Percentiles rank a stretch among this genome's conserved stretches.
These are phyloP conservation scores for Leptodactylus fuscus DNA, from an alignment of 2,113 vertebrate genomes.

Conservation along the genomic window DNA sequence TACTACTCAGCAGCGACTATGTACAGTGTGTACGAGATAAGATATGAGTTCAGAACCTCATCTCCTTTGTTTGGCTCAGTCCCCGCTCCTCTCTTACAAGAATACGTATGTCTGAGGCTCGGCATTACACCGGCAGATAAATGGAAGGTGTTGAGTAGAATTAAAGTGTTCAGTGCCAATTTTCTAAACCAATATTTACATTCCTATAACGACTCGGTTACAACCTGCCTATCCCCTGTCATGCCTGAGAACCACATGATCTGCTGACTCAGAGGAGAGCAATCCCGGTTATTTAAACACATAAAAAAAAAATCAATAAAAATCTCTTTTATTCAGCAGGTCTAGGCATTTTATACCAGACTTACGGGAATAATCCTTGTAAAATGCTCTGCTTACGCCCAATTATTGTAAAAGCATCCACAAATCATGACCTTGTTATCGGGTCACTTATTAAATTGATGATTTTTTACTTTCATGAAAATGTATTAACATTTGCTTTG, in stretches of 20 bases:
- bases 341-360: neutral
- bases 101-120: neutral
- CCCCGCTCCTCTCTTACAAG: neutral
- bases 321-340: slow-evolving; percentile 30
- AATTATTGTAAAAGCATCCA: neutral
- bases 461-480: neutral
- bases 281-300: slow-evolving; percentile 32
- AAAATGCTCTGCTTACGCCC: neutral
- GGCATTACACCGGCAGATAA: slow-evolving; percentile 1
- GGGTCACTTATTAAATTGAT: neutral
- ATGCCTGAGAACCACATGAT: slow-evolving; percentile 5
- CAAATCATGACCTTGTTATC: neutral
- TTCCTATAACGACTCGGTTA: neutral
- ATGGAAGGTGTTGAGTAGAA: neutral
- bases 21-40: neutral
- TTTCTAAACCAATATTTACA: slow-evolving; percentile 47
- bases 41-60: neutral
- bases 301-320: slow-evolving; percentile 35
- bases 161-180: slow-evolving; percentile 30
- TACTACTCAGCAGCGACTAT: neutral
- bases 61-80: neutral
- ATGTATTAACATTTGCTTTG: neutral
- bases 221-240: slow-evolving; percentile 27
- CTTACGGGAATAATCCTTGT: neutral
- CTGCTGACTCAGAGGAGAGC: slow-evolving; percentile 38